Conservation (phyloP, 2,888 invertebrate species). For the Acanthosepion pharaonis region DNA sequence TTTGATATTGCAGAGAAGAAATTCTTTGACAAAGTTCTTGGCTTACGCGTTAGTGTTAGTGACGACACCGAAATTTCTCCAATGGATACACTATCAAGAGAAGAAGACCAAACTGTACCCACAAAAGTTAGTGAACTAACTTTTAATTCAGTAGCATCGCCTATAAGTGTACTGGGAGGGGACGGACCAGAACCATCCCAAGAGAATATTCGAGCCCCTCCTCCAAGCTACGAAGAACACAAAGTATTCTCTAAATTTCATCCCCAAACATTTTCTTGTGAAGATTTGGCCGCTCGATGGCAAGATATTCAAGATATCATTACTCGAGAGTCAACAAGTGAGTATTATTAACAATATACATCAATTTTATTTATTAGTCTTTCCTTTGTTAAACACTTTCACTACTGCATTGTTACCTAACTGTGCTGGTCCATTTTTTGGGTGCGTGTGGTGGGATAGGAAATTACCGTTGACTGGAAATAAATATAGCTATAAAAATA, state of each 20-base stretch:
- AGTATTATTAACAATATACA: background rate
- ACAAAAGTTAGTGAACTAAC: background rate
- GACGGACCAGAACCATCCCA: background rate
- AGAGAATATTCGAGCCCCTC: background rate
- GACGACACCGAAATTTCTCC: background rate
- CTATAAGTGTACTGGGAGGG: background rate
- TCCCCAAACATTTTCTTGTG: background rate
- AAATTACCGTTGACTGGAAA: too few relatives aligned
- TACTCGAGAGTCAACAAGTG: slow-evolving; percentile 23
- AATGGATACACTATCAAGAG: background rate
- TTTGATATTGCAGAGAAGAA: background rate
- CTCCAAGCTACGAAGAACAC: slow-evolving; percentile 39
- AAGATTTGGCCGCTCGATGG: slow-evolving; percentile 42
- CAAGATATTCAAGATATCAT: slow-evolving; percentile 35
- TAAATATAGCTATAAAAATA: too few relatives aligned
- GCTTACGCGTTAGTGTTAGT: background rate
- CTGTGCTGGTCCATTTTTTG: too few relatives aligned
- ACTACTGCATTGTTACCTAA: too few relatives aligned
- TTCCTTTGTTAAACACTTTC: background rate
- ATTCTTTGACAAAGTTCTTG: slow-evolving; percentile 45
- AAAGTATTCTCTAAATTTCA: slow-evolving; percentile 42
- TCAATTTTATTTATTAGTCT: background rate
- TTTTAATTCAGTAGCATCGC: background rate
- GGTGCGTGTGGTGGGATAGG: too few relatives aligned
- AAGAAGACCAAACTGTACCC: slow-evolving; percentile 39